These are phyloP conservation scores for Morpho deidamia DNA, from an alignment of 2,888 invertebrate species.

Conservation along the genomic window DNA sequence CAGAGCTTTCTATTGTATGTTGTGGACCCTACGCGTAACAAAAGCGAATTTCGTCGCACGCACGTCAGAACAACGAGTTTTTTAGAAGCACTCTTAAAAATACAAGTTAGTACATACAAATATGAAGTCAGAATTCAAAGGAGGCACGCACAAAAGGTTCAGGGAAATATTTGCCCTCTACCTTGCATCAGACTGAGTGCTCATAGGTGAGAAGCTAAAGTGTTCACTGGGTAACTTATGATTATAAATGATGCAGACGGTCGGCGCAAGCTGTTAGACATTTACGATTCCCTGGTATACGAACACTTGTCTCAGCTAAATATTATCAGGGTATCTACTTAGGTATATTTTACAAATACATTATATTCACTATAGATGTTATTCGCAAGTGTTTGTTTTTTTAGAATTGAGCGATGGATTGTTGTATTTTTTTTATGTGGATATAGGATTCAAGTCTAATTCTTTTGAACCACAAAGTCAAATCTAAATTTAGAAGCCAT, in stretches of 20 bases:
- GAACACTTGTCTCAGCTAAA: not conserved
- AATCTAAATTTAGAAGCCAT: too few species aligned
- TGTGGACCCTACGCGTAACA: not conserved
- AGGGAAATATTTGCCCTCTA: constrained; percentile 37
- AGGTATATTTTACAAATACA: too few species aligned
- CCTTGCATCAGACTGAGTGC: constrained; percentile 44
- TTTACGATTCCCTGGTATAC: constrained; percentile 1
- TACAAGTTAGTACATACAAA: constrained; percentile 18
- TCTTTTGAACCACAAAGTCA: too few species aligned
- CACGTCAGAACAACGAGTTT: constrained; percentile 8
- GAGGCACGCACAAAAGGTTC: constrained; percentile 38
- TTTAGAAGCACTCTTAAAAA: constrained; percentile 11
- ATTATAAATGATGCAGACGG: constrained; percentile 61
- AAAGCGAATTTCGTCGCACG: constrained; percentile 7
- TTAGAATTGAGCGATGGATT: not conserved
- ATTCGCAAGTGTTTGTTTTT: too few species aligned
- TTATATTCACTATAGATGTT: too few species aligned
- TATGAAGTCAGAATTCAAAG: constrained; percentile 41
- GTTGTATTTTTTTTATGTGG: too few species aligned
- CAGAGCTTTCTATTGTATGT: too few species aligned
- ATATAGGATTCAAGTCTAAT: too few species aligned
- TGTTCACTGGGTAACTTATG: constrained; percentile 50
- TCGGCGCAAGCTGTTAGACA: not conserved
- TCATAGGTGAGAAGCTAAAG: constrained; percentile 52
- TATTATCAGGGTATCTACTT: not conserved